Conservation (phyloP, 2,113 vertebrate genomes). For the Pseudolaguvia tuberculata region DNA sequence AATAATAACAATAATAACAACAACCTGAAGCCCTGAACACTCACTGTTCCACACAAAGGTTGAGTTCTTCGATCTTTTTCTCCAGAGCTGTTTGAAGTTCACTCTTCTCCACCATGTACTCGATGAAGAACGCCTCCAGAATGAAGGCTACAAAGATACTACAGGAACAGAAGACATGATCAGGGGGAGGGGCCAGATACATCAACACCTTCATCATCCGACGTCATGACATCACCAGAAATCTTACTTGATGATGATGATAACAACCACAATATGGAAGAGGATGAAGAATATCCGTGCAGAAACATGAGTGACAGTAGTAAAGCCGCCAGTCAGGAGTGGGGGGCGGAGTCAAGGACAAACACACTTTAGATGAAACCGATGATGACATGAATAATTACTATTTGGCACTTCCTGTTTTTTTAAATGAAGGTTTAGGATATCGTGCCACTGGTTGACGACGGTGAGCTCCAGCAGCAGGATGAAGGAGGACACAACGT, state of each 20-base stretch:
- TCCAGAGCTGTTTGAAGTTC: slow-evolving; percentile 87
- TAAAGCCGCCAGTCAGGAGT: slow-evolving; percentile 83
- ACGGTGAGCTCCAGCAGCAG: slow-evolving; percentile 86
- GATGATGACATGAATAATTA: too few species aligned
- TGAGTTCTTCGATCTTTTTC: slow-evolving; percentile 87
- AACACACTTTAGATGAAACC: background rate
- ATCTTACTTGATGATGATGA: slow-evolving; percentile 89
- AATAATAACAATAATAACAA: too few species aligned
- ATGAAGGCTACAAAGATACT: slow-evolving; percentile 95
- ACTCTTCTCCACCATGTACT: slow-evolving; percentile 86
- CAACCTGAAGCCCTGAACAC: slow-evolving; percentile 49
- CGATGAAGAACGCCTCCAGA: slow-evolving; percentile 90
- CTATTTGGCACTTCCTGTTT: too few species aligned
- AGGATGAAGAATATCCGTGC: slow-evolving; percentile 83
- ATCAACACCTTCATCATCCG: too few species aligned
- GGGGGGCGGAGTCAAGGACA: slow-evolving; percentile 66
- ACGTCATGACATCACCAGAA: background rate
- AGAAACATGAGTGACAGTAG: slow-evolving; percentile 70
- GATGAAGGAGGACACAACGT: slow-evolving; percentile 76
- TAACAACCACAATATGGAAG: slow-evolving; percentile 89
- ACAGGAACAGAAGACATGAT: slow-evolving; percentile 14
- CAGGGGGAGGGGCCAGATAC: background rate
- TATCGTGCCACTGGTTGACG: slow-evolving; percentile 97
- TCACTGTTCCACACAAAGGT: slow-evolving; percentile 80
- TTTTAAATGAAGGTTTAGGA: slow-evolving; percentile 66